Base-by-base conservation (phyloP, 2,797 vertebrate species). In the Micromesistius poutassou region DNA sequence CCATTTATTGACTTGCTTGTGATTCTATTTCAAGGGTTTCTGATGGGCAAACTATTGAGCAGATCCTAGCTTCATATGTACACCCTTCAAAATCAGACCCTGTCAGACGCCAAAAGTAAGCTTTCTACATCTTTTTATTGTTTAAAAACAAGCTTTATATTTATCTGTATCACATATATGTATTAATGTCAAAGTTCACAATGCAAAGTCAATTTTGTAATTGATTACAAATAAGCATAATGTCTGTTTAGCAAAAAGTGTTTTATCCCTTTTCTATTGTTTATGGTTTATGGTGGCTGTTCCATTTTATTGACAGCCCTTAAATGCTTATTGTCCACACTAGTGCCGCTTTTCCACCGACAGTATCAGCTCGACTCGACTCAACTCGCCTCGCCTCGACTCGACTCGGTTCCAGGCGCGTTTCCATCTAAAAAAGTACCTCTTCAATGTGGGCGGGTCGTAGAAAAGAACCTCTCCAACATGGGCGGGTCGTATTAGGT, bases 11-110 rank as follows among this genome's bases (percentile, higher is more conserved):
- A 25, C 5, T 62, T 33, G 35, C 71, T 8, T 28, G 3, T 73
- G 1, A 31, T 33, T 80, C 38, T 78, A 31, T 9, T 78, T 76
- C 36, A 9, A 99, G 98, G 91, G 95, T 97, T 35, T 91, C 94
- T 5, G 97, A 97, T 0, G 90, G 90, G 81, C 94, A 91, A 87
- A 95, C 88, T 0, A 88, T 99, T 5, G 78, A 90, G 83, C 92
- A 97, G 90, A 94, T 98, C 87, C 90, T 99, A 79, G 94, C 91
- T 38, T 79, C 87, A 0, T 99, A 97, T 75, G 92, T 98, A 87
- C 96, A 99, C 89, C 96, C 96, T 16, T 93, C 94, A 76, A 95
- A 96, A 76, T 96, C 97, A 0, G 96, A 98, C 90, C 96, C 96
- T 77, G 93, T 97, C 35, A 93, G 89, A 80, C 94, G 94, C 77